Conservation (phyloP, 2,113 vertebrate genomes). For the Sclerurus mexicanus region DNA sequence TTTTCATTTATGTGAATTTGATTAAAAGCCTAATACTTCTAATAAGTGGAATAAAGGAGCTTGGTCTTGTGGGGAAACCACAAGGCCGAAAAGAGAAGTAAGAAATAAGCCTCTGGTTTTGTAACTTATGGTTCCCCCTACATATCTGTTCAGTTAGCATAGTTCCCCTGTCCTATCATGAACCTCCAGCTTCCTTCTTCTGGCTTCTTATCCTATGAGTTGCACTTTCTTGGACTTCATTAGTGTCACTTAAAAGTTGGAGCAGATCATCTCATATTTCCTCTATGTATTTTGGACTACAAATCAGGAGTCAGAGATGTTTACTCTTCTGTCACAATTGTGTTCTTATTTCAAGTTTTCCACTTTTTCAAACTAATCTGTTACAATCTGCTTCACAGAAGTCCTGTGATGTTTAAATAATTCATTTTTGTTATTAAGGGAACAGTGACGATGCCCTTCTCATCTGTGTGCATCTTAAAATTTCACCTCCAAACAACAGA, state of each 20-base stretch:
- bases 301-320: neutral
- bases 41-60: neutral
- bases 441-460: neutral
- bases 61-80: neutral
- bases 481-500: neutral
- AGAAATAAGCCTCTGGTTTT: neutral
- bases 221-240: neutral
- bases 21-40: neutral
- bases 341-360: neutral
- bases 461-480: neutral
- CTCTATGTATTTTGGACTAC: neutral
- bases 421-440: neutral
- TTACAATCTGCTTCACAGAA: neutral
- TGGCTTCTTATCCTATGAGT: neutral
- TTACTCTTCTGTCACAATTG: neutral
- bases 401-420: neutral
- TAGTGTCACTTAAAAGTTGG: neutral
- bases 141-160: neutral
- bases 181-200: conserved; percentile 18
- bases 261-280: neutral
- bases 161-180: neutral
- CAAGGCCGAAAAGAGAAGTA: neutral
- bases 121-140: neutral
- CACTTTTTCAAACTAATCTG: neutral
- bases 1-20: neutral